A percentile compares a stretch with the other conserved stretches of the same genome.
Conservation (phyloP, 2,888 invertebrate genomes). For the Bombyx huttoni region DNA sequence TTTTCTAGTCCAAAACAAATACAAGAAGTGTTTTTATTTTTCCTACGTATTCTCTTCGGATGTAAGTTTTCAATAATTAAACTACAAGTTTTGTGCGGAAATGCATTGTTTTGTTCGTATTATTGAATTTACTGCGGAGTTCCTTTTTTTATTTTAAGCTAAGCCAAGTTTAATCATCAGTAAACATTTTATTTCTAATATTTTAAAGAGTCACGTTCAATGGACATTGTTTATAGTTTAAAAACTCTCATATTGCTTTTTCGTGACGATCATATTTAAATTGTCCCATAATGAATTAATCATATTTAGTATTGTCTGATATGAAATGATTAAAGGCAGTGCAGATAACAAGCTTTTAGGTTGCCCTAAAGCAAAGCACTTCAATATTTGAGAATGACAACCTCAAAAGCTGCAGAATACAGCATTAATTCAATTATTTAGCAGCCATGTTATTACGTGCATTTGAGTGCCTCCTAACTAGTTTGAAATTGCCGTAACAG, state of each 20-base stretch:
- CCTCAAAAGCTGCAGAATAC: background rate
- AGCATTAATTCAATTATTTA: background rate
- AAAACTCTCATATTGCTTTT: background rate
- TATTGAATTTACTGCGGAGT: background rate
- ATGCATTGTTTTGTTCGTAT: background rate
- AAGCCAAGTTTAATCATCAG: background rate
- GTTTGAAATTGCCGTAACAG: no score
- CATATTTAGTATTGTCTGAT: no score
- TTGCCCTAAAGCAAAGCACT: background rate
- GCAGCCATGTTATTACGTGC: background rate
- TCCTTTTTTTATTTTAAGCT: background rate
- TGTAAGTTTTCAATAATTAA: background rate
- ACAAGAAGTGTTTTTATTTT: background rate
- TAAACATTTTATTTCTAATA: background rate
- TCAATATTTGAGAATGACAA: no score
- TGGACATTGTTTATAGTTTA: no score
- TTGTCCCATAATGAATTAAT: background rate
- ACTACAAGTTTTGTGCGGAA: background rate
- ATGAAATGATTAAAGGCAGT: no score
- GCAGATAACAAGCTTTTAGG: background rate
- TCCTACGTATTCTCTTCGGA: background rate
- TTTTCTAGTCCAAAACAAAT: background rate
- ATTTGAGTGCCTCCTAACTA: no score
- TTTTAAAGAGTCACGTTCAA: background rate
- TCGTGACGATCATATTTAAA: background rate